Base-by-base conservation (phyloP, 2,113 vertebrate species). In the Puffinus mauretanicus region DNA sequence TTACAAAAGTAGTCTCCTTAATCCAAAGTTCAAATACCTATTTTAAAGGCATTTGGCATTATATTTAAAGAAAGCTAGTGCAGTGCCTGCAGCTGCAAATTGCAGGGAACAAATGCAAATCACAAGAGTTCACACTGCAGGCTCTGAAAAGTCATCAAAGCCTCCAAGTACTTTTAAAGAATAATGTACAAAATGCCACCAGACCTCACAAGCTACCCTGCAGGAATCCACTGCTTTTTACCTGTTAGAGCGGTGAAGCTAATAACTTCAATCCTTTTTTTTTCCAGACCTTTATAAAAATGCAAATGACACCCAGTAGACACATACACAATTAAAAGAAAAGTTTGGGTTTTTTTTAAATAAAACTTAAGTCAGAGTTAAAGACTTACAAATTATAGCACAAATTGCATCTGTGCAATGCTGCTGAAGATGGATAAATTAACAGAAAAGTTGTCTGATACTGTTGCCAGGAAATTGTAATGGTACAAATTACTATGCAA, bases 81-180 rank as follows among this genome's bases (percentile, higher is more conserved):
- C 86, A 88, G n/a, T 36, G 76, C 93, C 88, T 84, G 75, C 87
- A 96, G 95, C 86, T 81, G 87, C 79, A 96, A 96, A 97, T 90
- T 95, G 91, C 69, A 95, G 75, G 70, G 91, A 96, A 95, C 80
- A 96, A 97, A 96, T 85, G 92, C 94, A 97, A 96, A 96, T 93
- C 76, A 91, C 65, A 80, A 29, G 54, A 88, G 82, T 93, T 96
- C 72, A 92, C 69, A 32, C 79, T 83, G 64, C 69, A 91, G 69
- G 87, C 54, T 92, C 88, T 70, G 79, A 90, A 76, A 95, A 95
- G 93, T 92, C 94, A 95, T 93, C 89, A 94, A 96, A 96, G 70
- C 55, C 44, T 72, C 60, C 80, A 82, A 95, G 76, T 69, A 79
- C 76, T 91, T 95, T 69, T 78, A 96, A 96, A 94, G 87, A 95